Evolutionary conservation across 2,113 vertebrate species (phyloP).

Genomic region (Dermatemys mawii): DNA sequence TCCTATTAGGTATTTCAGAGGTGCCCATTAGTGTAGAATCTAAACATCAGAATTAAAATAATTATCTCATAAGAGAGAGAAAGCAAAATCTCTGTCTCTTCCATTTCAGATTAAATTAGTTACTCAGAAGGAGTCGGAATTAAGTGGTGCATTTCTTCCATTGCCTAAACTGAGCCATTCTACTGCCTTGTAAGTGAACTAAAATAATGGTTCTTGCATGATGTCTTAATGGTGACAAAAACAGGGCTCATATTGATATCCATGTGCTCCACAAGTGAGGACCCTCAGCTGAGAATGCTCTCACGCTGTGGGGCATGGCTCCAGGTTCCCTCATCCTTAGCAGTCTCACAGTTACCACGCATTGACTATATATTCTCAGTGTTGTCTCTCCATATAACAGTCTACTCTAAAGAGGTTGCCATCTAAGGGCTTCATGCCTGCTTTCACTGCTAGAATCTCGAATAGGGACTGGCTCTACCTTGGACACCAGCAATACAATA

Average conservation of each 20-base stretch:
- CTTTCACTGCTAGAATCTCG: background rate
- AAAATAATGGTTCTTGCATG: background rate
- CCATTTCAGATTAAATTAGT: too few relatives aligned
- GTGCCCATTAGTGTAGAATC: background rate
- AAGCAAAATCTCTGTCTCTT: too few relatives aligned
- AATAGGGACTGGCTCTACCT: background rate
- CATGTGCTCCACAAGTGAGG: background rate
- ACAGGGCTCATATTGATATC: background rate
- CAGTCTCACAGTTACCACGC: too few relatives aligned
- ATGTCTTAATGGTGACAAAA: background rate
- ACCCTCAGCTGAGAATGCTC: background rate
- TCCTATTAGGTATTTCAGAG: background rate
- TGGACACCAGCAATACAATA: background rate
- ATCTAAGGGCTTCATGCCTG: background rate
- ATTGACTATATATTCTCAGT: too few relatives aligned
- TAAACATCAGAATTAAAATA: too few relatives aligned
- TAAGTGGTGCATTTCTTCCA: too few relatives aligned
- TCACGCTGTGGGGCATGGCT: background rate
- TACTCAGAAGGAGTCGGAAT: too few relatives aligned
- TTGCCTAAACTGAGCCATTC: background rate
- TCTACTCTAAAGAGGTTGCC: too few relatives aligned
- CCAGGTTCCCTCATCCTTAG: background rate
- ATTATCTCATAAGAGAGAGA: too few relatives aligned
- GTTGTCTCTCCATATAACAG: too few relatives aligned
- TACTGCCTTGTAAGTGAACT: background rate